A percentile compares a stretch with the other conserved stretches of the same genome.
These are phyloP conservation scores for Petrolisthes manimaculis DNA, from an alignment of 2,888 invertebrate species.

Conservation along the genomic window DNA sequence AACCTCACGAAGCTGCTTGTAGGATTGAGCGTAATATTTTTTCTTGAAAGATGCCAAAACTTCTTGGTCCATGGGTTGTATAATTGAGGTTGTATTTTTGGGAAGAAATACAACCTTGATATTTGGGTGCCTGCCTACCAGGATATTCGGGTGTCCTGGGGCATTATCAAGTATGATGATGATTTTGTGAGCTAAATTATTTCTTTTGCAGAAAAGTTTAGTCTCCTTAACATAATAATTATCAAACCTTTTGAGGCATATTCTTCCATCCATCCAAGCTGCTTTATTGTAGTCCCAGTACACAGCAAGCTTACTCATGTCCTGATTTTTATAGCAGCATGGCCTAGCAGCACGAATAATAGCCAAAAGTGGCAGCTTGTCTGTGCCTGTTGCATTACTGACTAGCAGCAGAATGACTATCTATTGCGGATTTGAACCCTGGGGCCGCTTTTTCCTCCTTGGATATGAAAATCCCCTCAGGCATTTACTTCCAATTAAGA, in stretches of 20 bases:
- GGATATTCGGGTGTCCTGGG: background rate
- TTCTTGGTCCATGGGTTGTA: too few species aligned
- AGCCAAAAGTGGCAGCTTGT: background rate
- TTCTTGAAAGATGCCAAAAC: background rate
- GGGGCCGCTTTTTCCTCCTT: background rate
- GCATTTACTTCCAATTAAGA: background rate
- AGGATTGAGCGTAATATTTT: background rate
- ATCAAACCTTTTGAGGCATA: background rate
- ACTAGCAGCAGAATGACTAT: background rate
- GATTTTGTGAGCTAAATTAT: background rate
- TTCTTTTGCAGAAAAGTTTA: background rate
- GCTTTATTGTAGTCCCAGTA: background rate
- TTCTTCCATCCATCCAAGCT: background rate
- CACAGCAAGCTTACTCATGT: background rate
- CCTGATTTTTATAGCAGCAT: background rate
- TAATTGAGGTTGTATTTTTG: too few species aligned
- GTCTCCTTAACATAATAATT: background rate
- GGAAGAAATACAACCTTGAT: background rate
- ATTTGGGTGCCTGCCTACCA: background rate
- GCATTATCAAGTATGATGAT: too few species aligned
- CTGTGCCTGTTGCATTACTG: background rate
- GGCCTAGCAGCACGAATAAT: background rate
- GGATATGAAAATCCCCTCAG: background rate
- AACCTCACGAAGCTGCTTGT: slow-evolving; percentile 9
- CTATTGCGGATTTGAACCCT: background rate